Evolutionary conservation across 2,888 invertebrate species (phyloP).

Genomic region (Teleogryllus oceanicus): DNA sequence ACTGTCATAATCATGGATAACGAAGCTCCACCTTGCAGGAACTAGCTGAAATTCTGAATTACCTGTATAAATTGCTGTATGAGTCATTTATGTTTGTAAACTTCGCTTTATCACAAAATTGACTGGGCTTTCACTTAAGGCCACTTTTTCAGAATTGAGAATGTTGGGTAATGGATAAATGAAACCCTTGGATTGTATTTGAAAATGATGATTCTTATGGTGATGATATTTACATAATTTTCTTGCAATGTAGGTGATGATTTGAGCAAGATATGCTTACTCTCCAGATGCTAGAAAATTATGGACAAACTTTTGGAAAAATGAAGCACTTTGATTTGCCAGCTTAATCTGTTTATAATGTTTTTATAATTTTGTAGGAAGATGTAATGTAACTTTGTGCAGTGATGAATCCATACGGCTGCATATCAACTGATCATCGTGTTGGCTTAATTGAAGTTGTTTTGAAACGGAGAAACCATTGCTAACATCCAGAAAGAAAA

Average conservation of each 20-base stretch:
- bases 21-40: too few relatives aligned
- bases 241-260: constrained; percentile 95
- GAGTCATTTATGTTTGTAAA: too few relatives aligned
- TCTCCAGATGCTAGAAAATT: constrained; percentile 88
- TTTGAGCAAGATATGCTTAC: constrained; percentile 95
- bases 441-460: constrained; percentile 94
- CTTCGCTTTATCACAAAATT: too few relatives aligned
- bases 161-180: constrained; percentile 92
- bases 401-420: constrained; percentile 93
- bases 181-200: constrained; percentile 85
- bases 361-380: neutral
- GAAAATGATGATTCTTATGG: constrained; percentile 79
- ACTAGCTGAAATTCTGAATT: too few relatives aligned
- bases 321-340: constrained; percentile 87
- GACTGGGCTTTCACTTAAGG: neutral
- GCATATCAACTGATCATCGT: constrained; percentile 84
- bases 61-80: too few relatives aligned
- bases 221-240: constrained; percentile 82
- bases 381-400: constrained; percentile 37
- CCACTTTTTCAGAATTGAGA: constrained; percentile 56
- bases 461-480: constrained; percentile 83
- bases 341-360: constrained; percentile 26
- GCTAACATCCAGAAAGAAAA: constrained; percentile 92
- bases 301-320: constrained; percentile 97
- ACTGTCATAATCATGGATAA: too few relatives aligned